These are phyloP conservation scores for Parnassius apollo DNA, from an alignment of 2,888 invertebrate genomes.

Conservation along the genomic window DNA sequence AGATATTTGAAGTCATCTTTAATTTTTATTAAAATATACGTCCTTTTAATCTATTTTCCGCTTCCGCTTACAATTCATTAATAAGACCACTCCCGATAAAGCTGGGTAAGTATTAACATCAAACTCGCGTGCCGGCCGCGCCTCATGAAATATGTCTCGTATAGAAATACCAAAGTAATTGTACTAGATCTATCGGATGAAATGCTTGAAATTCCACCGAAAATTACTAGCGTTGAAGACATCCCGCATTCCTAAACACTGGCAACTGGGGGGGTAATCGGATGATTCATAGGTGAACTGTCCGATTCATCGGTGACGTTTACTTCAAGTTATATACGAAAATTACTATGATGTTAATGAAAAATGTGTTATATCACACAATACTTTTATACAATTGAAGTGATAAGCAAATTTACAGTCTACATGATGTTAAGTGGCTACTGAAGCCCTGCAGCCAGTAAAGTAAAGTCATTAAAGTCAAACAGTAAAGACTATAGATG, in stretches of 20 bases:
- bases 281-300: not conserved
- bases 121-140: slow-evolving; percentile 35
- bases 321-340: too few relatives aligned
- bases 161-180: slow-evolving; percentile 36
- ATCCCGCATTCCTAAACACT: slow-evolving; percentile 16
- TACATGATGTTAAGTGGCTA: too few relatives aligned
- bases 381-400: too few relatives aligned
- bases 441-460: too few relatives aligned
- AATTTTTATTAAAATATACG: too few relatives aligned
- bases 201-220: slow-evolving; percentile 40
- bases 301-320: too few relatives aligned
- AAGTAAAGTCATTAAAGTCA: too few relatives aligned
- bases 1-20: too few relatives aligned
- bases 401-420: too few relatives aligned
- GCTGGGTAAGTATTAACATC: slow-evolving; percentile 22
- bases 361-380: too few relatives aligned
- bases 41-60: not conserved
- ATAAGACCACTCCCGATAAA: slow-evolving; percentile 5
- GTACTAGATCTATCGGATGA: slow-evolving; percentile 33
- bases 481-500: too few relatives aligned
- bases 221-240: slow-evolving; percentile 34
- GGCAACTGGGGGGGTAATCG: not conserved
- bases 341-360: too few relatives aligned
- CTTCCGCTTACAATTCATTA: slow-evolving; percentile 5
- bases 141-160: slow-evolving; percentile 29